Base-by-base conservation (phyloP, 92 coral and sea anemone genomes). In the Parazoanthus atlanticus region DNA sequence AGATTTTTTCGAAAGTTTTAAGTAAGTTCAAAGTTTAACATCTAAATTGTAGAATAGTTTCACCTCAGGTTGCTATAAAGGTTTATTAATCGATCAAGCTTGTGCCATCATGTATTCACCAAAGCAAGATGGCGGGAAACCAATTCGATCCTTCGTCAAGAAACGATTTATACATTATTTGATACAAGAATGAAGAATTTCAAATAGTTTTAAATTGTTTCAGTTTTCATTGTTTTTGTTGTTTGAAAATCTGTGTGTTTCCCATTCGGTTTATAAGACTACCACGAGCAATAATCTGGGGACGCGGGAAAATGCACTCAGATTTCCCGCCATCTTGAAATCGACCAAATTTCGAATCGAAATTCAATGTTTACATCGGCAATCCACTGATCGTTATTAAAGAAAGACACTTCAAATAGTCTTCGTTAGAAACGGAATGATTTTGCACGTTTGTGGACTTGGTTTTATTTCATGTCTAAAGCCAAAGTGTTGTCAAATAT, bases 251-350 rank as follows among this genome's bases (percentile, higher is more conserved):
- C 16, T 2, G 28, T 5, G 5, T 70, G 4, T 7, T 69, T 23
- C 16, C n/a, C 25, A 21, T 2, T 69, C 30, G 78, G 54, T 47
- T n/a, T n/a, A n/a, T 25, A 2, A 28, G 47, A 26, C 38, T 13
- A 16, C 23, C 40, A 32, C 25, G 23, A 11, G 8, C n/a, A 40
- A 46, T 29, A 40, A 16, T 46, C 21, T 46, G 8, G 19, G 5
- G 3, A 21, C 78, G 87, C 76, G 78, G 78, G 66, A 84, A 84
- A 70, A 75, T 36, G 25, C 43, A 23, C 17, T 80, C 33, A 2
- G n/a, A 52, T 26, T 84, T 84, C 87, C 87, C 87, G 87, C 87
- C 87, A 70, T 84, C 47, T 81, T 81, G 85, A 58, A 58, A 61
- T 81, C 41, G 72, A 31, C 28, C 72, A 38, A 61, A 81, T 5